Evolutionary conservation across 2,888 invertebrate species (phyloP).

Genomic region (Acleris laterana): DNA sequence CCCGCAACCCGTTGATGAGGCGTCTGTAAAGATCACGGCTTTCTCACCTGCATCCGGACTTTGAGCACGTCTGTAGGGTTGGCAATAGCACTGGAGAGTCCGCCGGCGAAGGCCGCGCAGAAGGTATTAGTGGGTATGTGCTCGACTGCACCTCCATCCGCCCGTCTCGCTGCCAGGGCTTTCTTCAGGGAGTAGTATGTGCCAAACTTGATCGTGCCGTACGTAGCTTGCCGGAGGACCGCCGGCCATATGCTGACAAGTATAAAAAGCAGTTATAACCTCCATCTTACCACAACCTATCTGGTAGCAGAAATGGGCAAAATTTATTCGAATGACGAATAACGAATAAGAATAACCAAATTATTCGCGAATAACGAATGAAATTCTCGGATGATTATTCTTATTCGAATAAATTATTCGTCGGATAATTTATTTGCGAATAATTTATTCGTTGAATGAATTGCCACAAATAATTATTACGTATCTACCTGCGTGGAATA

Average conservation of each 20-base stretch:
- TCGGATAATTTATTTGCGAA: no score
- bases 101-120: constrained; percentile 93
- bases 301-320: no score
- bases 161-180: constrained; percentile 83
- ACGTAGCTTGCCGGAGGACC: constrained; percentile 95
- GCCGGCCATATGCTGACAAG: constrained; percentile 93
- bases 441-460: no score
- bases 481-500: no score
- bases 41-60: constrained; percentile 94
- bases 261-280: no score
- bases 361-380: no score
- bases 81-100: constrained; percentile 96
- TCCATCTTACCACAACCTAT: no score
- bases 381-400: no score
- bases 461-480: no score
- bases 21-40: background rate
- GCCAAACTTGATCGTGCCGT: constrained; percentile 98
- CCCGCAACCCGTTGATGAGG: background rate
- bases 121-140: constrained; percentile 88
- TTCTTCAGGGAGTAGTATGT: constrained; percentile 96
- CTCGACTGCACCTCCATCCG: constrained; percentile 78
- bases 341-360: no score
- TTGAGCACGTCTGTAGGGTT: constrained; percentile 98
- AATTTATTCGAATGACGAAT: no score
- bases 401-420: no score